Evolutionary conservation across 2,113 vertebrate species (phyloP), one percentile per base, ranked within the genome.

Genomic region (Notarius lentiginosus): DNA sequence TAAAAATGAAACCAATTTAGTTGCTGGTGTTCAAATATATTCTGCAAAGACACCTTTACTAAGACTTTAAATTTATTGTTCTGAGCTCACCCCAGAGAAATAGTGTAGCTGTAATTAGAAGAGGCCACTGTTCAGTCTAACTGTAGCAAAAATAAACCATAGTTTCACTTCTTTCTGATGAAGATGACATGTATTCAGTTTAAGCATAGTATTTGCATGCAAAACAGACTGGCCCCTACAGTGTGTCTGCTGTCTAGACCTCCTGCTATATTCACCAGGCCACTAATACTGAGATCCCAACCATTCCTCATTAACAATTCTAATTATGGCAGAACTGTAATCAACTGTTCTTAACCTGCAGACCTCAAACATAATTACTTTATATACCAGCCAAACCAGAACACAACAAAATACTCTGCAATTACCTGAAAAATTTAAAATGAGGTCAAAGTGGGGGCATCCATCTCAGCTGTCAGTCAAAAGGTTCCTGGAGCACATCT

Each of bases 391-490:
- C 95, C 95, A 96, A 97, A 97, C 95, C 96, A 95, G 95, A 93
- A 95, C 95, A 91, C 92, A 92, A 95, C 95, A 95, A 94, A 94
- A 96, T 96, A 94, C 96, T 96, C 95, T 97, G 96, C 96, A 98
- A 97, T 98, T 98, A 97, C 95, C 95, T 95, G 94, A 93, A 95
- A 95, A 96, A 14, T 72, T 72, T 41, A 72, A 72, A 72, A 68
- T 68, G 27, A 68, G 66, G 96, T 96, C 95, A 96, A 96, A 95
- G 92, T 91, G 94, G 96, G 93, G 96, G 96, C 97, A 96, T 97
- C 96, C 96, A 97, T 97, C 97, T 96, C 96, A 96, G 92, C 96
- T 98, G 97, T 96, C 97, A 97, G 96, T 98, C 95, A 96, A 72
- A 41, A 24, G 4, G 10, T 51, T 75, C 20, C 47, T 9, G 0